These are phyloP conservation scores for Drosophila mercatorum DNA, from an alignment of 2,888 invertebrate genomes.

Conservation along the genomic window DNA sequence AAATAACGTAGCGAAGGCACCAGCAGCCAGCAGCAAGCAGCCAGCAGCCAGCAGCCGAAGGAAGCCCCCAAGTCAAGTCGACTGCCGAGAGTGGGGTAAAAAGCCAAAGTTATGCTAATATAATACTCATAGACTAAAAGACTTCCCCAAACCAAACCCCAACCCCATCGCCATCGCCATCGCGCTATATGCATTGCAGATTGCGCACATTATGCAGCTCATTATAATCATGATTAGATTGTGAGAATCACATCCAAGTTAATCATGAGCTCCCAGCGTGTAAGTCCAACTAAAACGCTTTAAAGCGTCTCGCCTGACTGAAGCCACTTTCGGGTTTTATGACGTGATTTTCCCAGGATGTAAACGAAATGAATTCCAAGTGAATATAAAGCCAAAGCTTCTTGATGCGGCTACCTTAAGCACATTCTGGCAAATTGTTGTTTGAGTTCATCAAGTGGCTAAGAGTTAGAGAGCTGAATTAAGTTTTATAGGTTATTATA, in stretches of 20 bases:
- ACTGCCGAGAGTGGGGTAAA: neutral
- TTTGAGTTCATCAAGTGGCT: too few species aligned
- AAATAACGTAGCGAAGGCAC: conserved; percentile 24
- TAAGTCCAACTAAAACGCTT: conserved; percentile 20
- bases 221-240: conserved; percentile 51
- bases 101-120: conserved; percentile 54
- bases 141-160: neutral
- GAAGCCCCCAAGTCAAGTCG: conserved; percentile 11
- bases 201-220: conserved; percentile 47
- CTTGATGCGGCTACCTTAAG: neutral
- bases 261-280: conserved; percentile 28
- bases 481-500: too few species aligned
- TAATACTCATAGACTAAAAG: conserved; percentile 7
- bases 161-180: neutral
- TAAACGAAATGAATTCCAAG: neutral
- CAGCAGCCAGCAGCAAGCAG: neutral
- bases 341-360: neutral
- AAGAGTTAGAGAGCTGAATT: too few species aligned
- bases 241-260: conserved; percentile 14
- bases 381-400: neutral
- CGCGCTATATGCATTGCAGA: conserved; percentile 26
- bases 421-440: too few species aligned
- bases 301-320: neutral
- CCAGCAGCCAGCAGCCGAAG: neutral
- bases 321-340: conserved; percentile 5